Evolutionary conservation across 2,113 vertebrate genomes (phyloP).

Genomic region (Aramus guarauna): DNA sequence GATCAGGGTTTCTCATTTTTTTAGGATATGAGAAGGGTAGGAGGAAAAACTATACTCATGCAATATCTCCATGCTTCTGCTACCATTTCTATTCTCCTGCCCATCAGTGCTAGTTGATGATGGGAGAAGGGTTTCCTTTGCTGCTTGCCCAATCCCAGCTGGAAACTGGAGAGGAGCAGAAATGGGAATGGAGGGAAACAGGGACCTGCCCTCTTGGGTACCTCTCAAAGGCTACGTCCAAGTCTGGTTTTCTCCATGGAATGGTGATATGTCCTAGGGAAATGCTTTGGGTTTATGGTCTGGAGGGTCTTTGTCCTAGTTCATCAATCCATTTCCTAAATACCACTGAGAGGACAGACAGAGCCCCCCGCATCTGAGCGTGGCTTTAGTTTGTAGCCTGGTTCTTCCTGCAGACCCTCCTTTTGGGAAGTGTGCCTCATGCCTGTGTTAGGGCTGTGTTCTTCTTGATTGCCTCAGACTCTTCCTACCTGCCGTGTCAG

Average conservation of each 20-base stretch:
- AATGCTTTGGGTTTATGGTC: not conserved
- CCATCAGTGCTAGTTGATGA: not conserved
- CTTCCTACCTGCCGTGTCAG: rapidly evolving
- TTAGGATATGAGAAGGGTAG: not conserved
- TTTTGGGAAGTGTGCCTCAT: not conserved
- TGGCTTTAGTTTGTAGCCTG: not conserved
- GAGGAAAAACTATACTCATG: not conserved
- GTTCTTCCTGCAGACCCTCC: not conserved
- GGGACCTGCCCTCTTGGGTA: not conserved
- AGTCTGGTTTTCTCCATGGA: not conserved
- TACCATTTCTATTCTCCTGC: not conserved
- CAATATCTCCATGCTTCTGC: not conserved
- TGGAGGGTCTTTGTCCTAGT: not conserved
- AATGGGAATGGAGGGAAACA: not conserved
- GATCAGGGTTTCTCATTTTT: not conserved
- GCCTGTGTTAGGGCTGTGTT: not conserved
- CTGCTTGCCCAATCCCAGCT: not conserved
- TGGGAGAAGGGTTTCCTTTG: not conserved
- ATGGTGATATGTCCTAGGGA: not conserved
- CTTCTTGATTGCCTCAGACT: not conserved
- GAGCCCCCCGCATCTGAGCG: not conserved
- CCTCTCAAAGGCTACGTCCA: not conserved
- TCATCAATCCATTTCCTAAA: not conserved
- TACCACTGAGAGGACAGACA: not conserved
- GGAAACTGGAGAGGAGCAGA: not conserved